phyloP scores from a whole-genome alignment of 64 coral and sea anemone genomes.

The Stichodactyla helianthus region DNA sequence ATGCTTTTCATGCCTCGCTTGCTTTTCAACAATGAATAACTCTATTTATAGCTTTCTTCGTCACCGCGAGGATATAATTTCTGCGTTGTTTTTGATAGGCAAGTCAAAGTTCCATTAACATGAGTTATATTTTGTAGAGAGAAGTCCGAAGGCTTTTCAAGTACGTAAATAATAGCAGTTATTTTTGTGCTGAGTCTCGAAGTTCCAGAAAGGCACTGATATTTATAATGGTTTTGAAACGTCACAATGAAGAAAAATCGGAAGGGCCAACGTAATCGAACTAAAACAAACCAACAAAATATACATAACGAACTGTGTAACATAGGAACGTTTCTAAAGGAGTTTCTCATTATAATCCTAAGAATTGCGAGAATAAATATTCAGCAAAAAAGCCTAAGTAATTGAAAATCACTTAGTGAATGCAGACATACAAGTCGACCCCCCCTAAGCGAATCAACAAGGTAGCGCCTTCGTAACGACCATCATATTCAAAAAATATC shows the following conservation, averaged over 20 bases:
- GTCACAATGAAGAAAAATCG: neutral
- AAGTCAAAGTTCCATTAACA: neutral
- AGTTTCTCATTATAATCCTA: too few relatives aligned
- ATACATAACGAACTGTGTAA: neutral
- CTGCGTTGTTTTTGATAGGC: neutral
- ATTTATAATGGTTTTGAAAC: neutral
- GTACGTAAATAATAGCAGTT: neutral
- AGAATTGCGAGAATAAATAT: neutral
- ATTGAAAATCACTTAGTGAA: conserved; percentile 8
- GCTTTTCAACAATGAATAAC: neutral
- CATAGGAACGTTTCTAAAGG: neutral
- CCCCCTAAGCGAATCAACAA: neutral
- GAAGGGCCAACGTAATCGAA: neutral
- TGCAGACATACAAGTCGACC: neutral
- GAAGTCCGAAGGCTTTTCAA: conserved; percentile 4
- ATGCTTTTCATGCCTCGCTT: neutral
- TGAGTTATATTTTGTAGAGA: neutral
- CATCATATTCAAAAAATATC: neutral
- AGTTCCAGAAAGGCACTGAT: neutral
- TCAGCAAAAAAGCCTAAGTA: neutral
- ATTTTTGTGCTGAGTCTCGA: neutral
- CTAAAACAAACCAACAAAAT: neutral
- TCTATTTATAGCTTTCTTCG: conserved; percentile 1
- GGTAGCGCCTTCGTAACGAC: neutral
- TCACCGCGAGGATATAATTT: neutral